Conservation (phyloP, 2,888 invertebrate species). For the Agonopterix heracliana region DNA sequence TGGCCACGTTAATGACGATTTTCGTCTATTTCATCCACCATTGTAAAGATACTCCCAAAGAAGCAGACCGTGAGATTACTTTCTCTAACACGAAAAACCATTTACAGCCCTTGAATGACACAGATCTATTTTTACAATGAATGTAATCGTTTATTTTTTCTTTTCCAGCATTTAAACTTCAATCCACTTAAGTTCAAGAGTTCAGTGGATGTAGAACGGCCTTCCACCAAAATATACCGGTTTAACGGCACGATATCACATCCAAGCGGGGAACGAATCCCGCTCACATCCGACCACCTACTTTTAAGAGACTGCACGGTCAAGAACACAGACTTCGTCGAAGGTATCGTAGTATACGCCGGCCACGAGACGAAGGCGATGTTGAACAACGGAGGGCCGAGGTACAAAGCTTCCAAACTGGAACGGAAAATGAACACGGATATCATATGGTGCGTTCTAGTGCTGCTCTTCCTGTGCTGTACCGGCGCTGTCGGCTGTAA, state of each 20-base stretch:
- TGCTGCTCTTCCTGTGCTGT: constrained; percentile 91
- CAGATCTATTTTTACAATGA: no score
- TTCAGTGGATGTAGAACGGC: constrained; percentile 93
- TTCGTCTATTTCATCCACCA: constrained; percentile 21
- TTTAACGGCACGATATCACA: constrained; percentile 93
- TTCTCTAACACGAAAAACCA: constrained; percentile 4
- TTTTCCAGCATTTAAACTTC: constrained; percentile 81
- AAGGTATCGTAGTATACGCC: constrained; percentile 97
- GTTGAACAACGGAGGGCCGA: constrained; percentile 96
- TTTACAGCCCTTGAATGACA: neutral
- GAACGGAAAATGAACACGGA: constrained; percentile 97
- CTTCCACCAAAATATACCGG: constrained; percentile 96
- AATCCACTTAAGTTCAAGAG: constrained; percentile 88
- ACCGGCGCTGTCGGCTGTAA: constrained; percentile 94
- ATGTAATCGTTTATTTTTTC: constrained; percentile 8
- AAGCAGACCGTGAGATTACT: constrained; percentile 41
- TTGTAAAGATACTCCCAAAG: constrained; percentile 16
- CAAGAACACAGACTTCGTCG: constrained; percentile 97
- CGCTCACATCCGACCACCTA: constrained; percentile 92
- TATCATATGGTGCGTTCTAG: constrained; percentile 96
- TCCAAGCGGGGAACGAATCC: constrained; percentile 85
- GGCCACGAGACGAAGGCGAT: constrained; percentile 98
- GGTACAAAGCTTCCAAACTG: constrained; percentile 93
- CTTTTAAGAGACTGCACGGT: constrained; percentile 94
- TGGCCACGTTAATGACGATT: constrained; percentile 17